Conservation (phyloP, 2,888 invertebrate species). For the Melitaea athalia region DNA sequence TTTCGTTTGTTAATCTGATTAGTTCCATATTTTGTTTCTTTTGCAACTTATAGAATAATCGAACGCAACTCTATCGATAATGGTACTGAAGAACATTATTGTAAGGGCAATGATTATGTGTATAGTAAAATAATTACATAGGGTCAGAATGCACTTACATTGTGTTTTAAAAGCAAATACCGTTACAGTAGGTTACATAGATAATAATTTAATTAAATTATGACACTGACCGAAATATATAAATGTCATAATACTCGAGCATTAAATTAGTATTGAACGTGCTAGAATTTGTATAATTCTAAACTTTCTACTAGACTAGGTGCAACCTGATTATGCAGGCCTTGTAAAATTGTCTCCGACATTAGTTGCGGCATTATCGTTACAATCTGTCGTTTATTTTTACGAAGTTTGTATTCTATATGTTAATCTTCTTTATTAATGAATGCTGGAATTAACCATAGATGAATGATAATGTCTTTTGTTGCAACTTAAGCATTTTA, state of each 20-base stretch:
- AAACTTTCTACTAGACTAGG: conserved; percentile 37
- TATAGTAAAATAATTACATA: too few species aligned
- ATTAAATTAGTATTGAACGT: conserved; percentile 28
- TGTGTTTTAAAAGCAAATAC: not conserved
- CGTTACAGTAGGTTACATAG: not conserved
- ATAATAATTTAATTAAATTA: conserved; percentile 1
- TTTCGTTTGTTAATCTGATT: conserved; percentile 6
- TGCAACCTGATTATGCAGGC: conserved; percentile 51
- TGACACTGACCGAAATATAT: conserved; percentile 13
- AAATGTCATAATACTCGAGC: conserved; percentile 23
- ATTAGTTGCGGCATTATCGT: conserved; percentile 52
- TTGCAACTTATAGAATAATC: not conserved
- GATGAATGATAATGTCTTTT: too few species aligned
- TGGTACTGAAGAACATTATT: not conserved
- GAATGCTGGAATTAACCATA: not conserved
- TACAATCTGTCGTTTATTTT: not conserved
- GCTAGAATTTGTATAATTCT: conserved; percentile 28
- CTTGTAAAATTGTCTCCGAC: conserved; percentile 59
- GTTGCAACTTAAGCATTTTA: too few species aligned
- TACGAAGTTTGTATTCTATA: not conserved
- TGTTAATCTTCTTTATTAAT: not conserved
- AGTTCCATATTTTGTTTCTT: not conserved
- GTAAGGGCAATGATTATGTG: too few species aligned
- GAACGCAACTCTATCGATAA: not conserved
- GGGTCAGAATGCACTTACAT: too few species aligned